Conservation (phyloP, 2,888 invertebrate species). For the Pristionchus mayeri region DNA sequence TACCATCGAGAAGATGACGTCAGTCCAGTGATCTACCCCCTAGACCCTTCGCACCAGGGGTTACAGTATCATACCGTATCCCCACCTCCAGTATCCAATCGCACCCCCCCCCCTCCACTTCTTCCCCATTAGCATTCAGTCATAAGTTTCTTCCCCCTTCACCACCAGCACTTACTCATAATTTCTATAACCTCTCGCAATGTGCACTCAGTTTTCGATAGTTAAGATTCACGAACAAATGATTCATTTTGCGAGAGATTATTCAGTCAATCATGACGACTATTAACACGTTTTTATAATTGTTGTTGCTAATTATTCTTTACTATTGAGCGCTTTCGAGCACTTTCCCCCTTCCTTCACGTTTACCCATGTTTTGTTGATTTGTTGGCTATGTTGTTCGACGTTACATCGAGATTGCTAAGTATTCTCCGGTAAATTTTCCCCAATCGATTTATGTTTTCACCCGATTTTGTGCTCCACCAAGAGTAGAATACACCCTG, state of each 20-base stretch:
- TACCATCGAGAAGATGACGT: slow-evolving; percentile 40
- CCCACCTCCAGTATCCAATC: neutral
- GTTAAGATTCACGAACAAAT: neutral
- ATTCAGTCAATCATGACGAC: neutral
- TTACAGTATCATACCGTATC: neutral
- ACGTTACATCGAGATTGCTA: no score
- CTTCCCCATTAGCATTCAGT: no score
- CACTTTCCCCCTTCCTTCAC: no score
- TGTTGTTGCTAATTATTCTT: neutral
- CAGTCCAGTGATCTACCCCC: neutral
- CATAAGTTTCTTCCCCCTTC: no score
- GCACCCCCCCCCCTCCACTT: no score
- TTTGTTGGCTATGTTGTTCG: no score
- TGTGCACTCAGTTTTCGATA: neutral
- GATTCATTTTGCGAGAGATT: neutral
- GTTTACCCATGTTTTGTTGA: no score
- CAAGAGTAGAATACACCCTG: neutral
- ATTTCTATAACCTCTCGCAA: neutral
- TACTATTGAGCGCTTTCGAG: no score
- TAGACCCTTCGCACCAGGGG: neutral
- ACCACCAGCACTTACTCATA: no score
- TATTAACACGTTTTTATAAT: neutral
- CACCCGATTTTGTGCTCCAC: neutral
- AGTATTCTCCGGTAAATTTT: no score
- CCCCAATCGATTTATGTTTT: no score